Evolutionary conservation across 2,113 vertebrate genomes (phyloP).

Genomic region (Muntiacus reevesi): DNA sequence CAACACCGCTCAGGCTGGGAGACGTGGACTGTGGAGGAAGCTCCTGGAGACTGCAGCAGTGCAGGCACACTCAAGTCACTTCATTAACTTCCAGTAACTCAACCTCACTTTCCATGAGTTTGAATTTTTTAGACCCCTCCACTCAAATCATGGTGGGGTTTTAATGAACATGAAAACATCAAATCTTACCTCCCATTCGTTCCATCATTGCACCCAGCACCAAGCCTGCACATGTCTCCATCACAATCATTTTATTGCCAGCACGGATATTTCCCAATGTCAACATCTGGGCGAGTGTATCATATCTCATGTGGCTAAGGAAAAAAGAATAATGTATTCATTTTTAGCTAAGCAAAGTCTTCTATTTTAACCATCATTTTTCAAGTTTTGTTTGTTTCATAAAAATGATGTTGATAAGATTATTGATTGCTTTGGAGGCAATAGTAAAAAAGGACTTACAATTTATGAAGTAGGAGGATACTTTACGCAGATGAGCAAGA

Average conservation of each 20-base stretch:
- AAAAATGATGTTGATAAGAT: conserved; percentile 33
- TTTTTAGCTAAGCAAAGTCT: not conserved
- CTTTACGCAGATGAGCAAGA: conserved; percentile 65
- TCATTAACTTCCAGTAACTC: not conserved
- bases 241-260: conserved; percentile 93
- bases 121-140: not conserved
- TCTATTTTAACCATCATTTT: conserved; percentile 31
- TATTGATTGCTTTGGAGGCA: conserved; percentile 38
- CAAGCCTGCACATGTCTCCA: conserved; percentile 95
- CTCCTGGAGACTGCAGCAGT: not conserved
- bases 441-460: conserved; percentile 66
- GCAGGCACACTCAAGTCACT: not conserved
- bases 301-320: conserved; percentile 92
- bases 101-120: not conserved
- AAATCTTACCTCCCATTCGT: conserved; percentile 92
- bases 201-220: conserved; percentile 96
- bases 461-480: conserved; percentile 50
- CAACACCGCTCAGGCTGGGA: not conserved
- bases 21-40: not conserved
- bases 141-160: not conserved
- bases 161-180: not conserved
- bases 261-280: conserved; percentile 94
- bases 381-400: conserved; percentile 47
- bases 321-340: not conserved
- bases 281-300: conserved; percentile 95